Evolutionary conservation across 2,797 vertebrate genomes (phyloP), one percentile per base, ranked within the genome.

Genomic region (Danio tinwini): DNA sequence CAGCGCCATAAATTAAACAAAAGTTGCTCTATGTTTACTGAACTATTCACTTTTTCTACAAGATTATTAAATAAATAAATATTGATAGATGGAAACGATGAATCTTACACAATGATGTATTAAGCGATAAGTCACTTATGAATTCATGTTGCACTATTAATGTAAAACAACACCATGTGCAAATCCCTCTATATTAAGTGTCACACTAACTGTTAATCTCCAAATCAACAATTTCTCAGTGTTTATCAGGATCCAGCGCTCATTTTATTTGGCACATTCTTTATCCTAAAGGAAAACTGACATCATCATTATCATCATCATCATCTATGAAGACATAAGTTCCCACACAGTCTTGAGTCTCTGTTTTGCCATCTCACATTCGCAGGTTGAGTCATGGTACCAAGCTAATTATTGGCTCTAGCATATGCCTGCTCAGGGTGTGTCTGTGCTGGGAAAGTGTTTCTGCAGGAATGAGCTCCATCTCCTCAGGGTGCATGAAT

Each of bases 201-300:
- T 39, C 1, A 72, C 14, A 21, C 39, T 72, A 17, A 10, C 5
- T 17, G 2, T 61, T 39, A 61, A 21, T 37, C 16, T 61, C 55
- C 61, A 37, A 74, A 49, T 61, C 29, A 61, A 1, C 9, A 6
- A 5, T 58, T 58, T 58, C 19, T 58, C 13, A 72, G 7, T 16
- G 5, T 1, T 44, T 37, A 10, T 72, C 13, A 79, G 39, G 69
- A 1, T 81, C 14, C 39, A 16, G 73, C 29, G 58, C 4, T 7
- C 11, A 11, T 40, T 61, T 86, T 50, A 44, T 76, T 80, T 56
- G 62, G 56, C 70, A 55, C 17, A 75, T 73, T 62, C 47, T 68
- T 74, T 55, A 72, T 84, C 70, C 80, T 78, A 76, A 88, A 81
- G 82, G 77, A 84, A 86, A 81, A 50, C 65, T 84, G 77, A 84